phyloP scores from a whole-genome alignment of 2,797 vertebrate genomes.

The Leptatherina wallacei region DNA sequence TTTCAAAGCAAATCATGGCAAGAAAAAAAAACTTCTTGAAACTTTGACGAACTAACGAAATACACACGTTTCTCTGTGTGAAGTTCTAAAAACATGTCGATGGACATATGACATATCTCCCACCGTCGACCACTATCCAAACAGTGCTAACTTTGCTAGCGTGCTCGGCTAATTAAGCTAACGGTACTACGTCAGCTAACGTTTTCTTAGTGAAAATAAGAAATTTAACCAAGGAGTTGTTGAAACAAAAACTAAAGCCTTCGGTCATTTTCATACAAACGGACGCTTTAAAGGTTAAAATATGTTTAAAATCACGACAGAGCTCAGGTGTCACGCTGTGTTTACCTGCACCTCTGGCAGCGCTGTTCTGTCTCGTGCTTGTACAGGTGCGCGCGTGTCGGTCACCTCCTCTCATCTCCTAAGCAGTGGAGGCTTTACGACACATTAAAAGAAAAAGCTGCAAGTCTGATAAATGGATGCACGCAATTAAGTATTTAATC shows the following conservation, averaged over 20 bases:
- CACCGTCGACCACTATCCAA: not conserved
- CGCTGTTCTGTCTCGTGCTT: conserved; percentile 33
- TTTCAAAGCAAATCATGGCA: conserved; percentile 46
- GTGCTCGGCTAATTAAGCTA: conserved; percentile 46
- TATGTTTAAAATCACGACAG: not conserved
- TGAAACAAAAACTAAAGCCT: not conserved
- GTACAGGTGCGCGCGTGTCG: conserved; percentile 42
- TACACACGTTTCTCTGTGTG: not conserved
- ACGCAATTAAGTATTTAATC: not conserved
- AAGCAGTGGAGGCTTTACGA: not conserved
- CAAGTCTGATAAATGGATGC: not conserved
- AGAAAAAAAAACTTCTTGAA: conserved; percentile 57
- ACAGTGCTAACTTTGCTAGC: conserved; percentile 21
- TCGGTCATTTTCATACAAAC: no score
- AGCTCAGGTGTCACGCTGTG: not conserved
- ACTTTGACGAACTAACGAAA: conserved; percentile 16
- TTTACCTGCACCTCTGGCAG: conserved; percentile 47
- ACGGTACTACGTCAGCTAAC: conserved; percentile 43
- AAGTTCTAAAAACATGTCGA: conserved; percentile 1
- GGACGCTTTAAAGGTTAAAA: rapidly evolving
- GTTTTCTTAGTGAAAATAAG: not conserved
- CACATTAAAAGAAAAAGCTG: not conserved
- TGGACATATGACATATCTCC: not conserved
- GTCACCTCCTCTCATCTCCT: not conserved
- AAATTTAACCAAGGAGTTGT: not conserved